phyloP scores from a whole-genome alignment of 1,140 invertebrate species.

The Elymnias hypermnestra region DNA sequence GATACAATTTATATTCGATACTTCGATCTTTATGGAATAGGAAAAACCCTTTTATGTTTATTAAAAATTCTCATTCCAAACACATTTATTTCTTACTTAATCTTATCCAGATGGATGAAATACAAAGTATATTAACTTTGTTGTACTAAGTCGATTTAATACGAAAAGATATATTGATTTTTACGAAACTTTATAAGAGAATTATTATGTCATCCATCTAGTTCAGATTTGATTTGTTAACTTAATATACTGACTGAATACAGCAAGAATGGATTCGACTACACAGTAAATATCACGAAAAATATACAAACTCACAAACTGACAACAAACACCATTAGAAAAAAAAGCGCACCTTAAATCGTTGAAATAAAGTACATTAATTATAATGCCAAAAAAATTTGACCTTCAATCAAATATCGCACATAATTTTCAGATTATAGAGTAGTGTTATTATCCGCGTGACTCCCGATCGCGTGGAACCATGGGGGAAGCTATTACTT shows the following conservation, averaged over 20 bases:
- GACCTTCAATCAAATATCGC: background rate
- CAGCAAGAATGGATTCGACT: conserved; percentile 4
- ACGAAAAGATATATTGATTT: background rate
- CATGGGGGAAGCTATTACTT: too few species aligned
- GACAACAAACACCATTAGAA: background rate
- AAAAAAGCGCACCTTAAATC: conserved; percentile 3
- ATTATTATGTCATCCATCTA: background rate
- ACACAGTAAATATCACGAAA: conserved; percentile 2
- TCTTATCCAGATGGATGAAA: background rate
- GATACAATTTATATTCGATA: too few species aligned
- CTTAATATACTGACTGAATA: conserved; percentile 4
- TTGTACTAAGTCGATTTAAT: too few species aligned
- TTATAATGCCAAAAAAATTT: background rate
- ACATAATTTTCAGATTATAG: background rate
- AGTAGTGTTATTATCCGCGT: too few species aligned
- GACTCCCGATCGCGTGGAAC: too few species aligned
- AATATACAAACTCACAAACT: background rate
- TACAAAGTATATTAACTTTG: too few species aligned
- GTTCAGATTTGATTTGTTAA: too few species aligned
- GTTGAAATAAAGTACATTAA: background rate
- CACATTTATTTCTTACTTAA: background rate
- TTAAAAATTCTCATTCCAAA: conserved; percentile 2
- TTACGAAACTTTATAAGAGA: background rate
- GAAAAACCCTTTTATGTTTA: too few species aligned
- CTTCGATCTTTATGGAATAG: too few species aligned